Evolutionary conservation across 2,888 invertebrate genomes (phyloP), one percentile per base, ranked within the genome.

Genomic region (Galerucella pusilla): DNA sequence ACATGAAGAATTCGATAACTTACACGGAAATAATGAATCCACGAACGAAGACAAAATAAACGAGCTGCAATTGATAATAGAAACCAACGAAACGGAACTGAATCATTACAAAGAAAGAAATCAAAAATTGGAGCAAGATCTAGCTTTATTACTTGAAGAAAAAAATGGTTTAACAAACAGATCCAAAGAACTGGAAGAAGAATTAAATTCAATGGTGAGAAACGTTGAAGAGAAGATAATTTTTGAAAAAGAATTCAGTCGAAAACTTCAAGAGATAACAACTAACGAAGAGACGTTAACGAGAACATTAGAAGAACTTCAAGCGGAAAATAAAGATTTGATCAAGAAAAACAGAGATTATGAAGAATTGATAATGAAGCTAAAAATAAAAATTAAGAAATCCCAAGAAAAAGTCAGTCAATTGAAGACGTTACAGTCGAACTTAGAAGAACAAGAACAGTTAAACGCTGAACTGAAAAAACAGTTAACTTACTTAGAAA

Each of bases 11-110:
- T 77, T 80, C 46, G 80, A 80, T 54, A 64, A 74, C 35, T 66
- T 72, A 20, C 77, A 78, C 57, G 77, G 78, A 72, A 4, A 67
- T 63, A 70, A 80, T n/a, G 80, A 80, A 14, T 79, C 77, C 12
- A 75, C 78, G 14, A 88, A 91, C 69, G 90, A 93, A 77, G 92
- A 93, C 2, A 94, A 94, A 87, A 85, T 95, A 12, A 93, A 93
- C 84, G 94, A 95, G 85, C 89, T 93, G 76, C 93, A 94, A 84
- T 89, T 93, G 66, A 93, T 92, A 77, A 92, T 94, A 72, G 94
- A 95, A 86, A 92, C 91, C 57, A 88, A 94, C 74, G 93, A 94
- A 85, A 86, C 89, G 45, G 94, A 94, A 82, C 89, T 93, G 68
- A 87, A 85, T 2, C 91, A 91, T 81, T 91, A 92, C 72, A 92